Base-by-base conservation (phyloP, 2,113 vertebrate species). In the Dromas ardeola region DNA sequence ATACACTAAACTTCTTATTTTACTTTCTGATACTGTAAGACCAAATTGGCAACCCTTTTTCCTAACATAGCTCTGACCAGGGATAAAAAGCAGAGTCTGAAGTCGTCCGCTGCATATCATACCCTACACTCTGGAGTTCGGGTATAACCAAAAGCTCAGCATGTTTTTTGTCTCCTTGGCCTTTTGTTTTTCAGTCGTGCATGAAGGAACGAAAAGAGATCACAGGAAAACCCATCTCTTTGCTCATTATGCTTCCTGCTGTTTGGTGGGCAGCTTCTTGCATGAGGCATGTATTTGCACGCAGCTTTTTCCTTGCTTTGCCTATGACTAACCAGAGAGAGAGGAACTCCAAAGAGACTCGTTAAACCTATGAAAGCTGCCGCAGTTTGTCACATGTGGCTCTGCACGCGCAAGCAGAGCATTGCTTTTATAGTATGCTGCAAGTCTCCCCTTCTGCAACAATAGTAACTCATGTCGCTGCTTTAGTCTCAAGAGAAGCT, bases 341-440 rank as follows among this genome's bases (percentile, higher is more conserved):
- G 78, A 91, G n/a, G n/a, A 95, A 88, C 91, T 93, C 97, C 93
- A 93, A 95, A 92, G 97, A 96, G 95, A 93, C 91, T 97, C 55
- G 3, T 94, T 94, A 96, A 96, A 87, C 78, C 93, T 67, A 70
- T 94, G 96, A 97, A 96, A 94, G 87, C 96, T 97, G 95, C 87
- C 89, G 91, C 81, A 71, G 71, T 96, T 96, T 96, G 78, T 95
- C 93, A 95, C 84, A 94, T 63, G 96, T 72, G 93, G 78, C 95
- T 93, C 61, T 87, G 87, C 91, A 88, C 91, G 91, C 4, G 2
- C 61, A 83, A 92, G 88, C 94, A 93, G 83, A 93, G 94, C 70
- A 36, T 76, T 94, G 69, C 92, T 94, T 96, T 95, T 88, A 77
- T 72, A 78, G 82, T 76, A 50, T 23, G 38, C 58, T 70, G 89